phyloP scores from a whole-genome alignment of 2,888 invertebrate genomes.

The Macropis europaea region DNA sequence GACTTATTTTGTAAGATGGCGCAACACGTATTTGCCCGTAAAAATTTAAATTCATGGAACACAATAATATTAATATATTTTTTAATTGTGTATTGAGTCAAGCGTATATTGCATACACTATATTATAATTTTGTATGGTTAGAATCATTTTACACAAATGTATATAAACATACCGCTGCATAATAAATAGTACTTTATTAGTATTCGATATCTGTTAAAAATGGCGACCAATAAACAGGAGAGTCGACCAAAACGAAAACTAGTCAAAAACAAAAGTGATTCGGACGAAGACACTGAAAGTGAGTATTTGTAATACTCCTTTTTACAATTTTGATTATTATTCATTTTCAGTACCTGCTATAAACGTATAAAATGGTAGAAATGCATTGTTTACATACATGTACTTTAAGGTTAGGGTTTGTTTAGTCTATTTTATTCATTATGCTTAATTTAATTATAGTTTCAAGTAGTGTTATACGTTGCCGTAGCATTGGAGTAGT shows the following conservation, averaged over 20 bases:
- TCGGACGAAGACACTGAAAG: constrained; percentile 66
- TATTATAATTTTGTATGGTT: background rate
- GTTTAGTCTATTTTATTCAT: background rate
- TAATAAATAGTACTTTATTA: background rate
- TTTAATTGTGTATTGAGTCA: background rate
- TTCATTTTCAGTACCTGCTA: background rate
- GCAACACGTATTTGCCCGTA: no score
- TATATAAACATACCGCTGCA: background rate
- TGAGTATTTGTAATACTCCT: constrained; percentile 45
- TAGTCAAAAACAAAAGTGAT: constrained; percentile 54
- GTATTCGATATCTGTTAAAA: constrained; percentile 6
- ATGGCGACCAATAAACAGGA: constrained; percentile 53
- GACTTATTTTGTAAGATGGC: background rate
- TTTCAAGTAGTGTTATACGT: background rate
- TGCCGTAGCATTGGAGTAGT: background rate
- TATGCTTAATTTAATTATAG: background rate
- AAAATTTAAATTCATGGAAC: no score
- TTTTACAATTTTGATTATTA: background rate
- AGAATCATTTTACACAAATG: background rate
- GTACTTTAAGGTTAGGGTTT: constrained; percentile 45
- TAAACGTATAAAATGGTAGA: background rate
- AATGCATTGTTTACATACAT: constrained; percentile 26
- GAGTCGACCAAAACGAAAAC: constrained; percentile 64
- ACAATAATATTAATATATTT: background rate
- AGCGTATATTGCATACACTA: background rate